phyloP scores from a whole-genome alignment of 2,113 vertebrate species.

The Oxyura jamaicensis region DNA sequence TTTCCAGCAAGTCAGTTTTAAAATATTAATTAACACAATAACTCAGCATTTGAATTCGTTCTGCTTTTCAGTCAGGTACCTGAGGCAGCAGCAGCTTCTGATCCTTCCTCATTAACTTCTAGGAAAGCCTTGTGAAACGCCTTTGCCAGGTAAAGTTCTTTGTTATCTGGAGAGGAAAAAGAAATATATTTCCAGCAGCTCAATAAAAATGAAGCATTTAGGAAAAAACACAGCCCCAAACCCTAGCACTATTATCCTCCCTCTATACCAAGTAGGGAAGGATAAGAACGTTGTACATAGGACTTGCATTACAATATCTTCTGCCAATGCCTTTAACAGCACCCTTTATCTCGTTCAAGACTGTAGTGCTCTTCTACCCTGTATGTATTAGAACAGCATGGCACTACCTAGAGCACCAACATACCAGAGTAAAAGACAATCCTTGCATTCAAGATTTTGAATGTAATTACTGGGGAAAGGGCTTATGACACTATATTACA shows the following conservation, averaged over 20 bases:
- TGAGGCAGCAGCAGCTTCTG: slow-evolving; percentile 94
- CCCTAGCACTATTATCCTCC: neutral
- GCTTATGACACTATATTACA: neutral
- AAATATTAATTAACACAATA: slow-evolving; percentile 40
- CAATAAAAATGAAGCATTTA: neutral
- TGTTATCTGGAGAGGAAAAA: slow-evolving; percentile 80
- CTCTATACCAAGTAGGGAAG: neutral
- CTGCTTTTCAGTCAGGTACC: slow-evolving; percentile 75
- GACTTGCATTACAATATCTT: neutral
- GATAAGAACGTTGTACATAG: neutral
- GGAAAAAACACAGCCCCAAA: neutral
- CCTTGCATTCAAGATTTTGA: neutral
- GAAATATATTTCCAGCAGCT: neutral
- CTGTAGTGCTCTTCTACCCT: neutral
- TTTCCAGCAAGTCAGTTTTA: neutral
- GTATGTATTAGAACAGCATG: neutral
- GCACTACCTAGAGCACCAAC: neutral
- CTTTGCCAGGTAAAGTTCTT: slow-evolving; percentile 90
- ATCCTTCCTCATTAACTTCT: slow-evolving; percentile 97
- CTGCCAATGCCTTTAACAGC: neutral
- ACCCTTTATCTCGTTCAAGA: neutral
- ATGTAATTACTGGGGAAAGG: neutral
- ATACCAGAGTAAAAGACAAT: neutral
- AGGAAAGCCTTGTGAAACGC: slow-evolving; percentile 94
- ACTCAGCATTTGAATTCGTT: slow-evolving; percentile 12